phyloP scores from a whole-genome alignment of 1,140 invertebrate species.

The Drosophila lowei region DNA sequence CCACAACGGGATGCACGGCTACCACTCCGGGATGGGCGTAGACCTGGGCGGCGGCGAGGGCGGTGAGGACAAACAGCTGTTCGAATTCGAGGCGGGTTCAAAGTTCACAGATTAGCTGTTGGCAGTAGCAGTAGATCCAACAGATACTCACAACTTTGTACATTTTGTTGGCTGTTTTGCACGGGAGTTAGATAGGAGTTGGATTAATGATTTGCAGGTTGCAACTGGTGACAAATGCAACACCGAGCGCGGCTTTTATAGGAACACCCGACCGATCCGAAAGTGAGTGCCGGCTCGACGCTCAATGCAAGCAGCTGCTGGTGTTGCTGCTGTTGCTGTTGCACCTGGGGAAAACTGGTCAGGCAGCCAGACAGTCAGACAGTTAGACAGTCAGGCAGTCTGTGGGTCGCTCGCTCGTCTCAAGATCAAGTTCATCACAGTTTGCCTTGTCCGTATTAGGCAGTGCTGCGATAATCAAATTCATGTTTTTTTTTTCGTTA shows the following conservation, averaged over 20 bases:
- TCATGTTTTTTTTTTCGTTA: slow-evolving; percentile 23
- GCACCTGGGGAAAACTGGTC: slow-evolving; percentile 61
- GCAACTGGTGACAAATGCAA: slow-evolving; percentile 64
- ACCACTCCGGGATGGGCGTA: slow-evolving; percentile 65
- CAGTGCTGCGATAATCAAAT: slow-evolving; percentile 41
- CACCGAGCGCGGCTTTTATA: slow-evolving; percentile 61
- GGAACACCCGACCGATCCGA: slow-evolving; percentile 36
- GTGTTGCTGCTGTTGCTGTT: no score
- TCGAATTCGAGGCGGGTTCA: slow-evolving; percentile 18
- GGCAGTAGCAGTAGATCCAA: slow-evolving; percentile 9
- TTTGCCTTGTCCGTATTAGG: slow-evolving; percentile 73
- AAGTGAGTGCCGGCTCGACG: slow-evolving; percentile 56
- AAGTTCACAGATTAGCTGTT: slow-evolving; percentile 22
- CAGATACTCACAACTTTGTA: slow-evolving; percentile 77
- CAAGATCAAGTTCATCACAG: slow-evolving; percentile 78
- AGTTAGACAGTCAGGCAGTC: slow-evolving; percentile 16
- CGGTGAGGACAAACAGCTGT: slow-evolving; percentile 66
- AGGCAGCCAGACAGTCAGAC: slow-evolving; percentile 13
- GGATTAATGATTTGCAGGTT: slow-evolving; percentile 57
- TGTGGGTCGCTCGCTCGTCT: slow-evolving; percentile 50
- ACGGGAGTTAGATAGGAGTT: slow-evolving; percentile 24
- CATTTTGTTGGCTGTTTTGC: slow-evolving; percentile 55
- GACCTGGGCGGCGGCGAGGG: slow-evolving; percentile 60
- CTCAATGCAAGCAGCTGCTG: slow-evolving; percentile 67
- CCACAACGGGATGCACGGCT: slow-evolving; percentile 84